Base-by-base conservation (phyloP, 2,113 vertebrate species). In the Macrotis lagotis region DNA sequence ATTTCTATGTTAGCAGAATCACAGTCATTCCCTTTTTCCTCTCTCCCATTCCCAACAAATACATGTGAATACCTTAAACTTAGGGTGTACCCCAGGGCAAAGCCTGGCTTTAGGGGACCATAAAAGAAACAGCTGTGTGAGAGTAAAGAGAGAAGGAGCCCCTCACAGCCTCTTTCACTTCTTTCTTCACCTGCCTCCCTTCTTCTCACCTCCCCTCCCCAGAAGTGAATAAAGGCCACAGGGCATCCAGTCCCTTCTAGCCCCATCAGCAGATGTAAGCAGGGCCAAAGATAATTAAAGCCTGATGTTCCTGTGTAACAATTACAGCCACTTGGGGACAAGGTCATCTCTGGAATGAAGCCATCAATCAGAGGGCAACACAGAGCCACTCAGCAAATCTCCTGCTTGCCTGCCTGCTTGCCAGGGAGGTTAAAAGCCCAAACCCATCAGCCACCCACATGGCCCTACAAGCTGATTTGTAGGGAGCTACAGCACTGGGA, bases 361-460 rank as follows among this genome's bases (percentile, higher is more conserved):
- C n/a, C 66, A 83, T 83, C 66, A 83, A 83, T 83, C 66, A 83
- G 66, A n/a, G 66, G n/a, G 66, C 66, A 83, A n/a, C 66, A 44
- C 66, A 83, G 66, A 83, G 66, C 66, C 66, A 83, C 66, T 83
- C 66, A 83, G 66, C 66, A 83, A 83, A 83, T 83, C n/a, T 74
- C 59, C 59, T 83, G n/a, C 66, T 83, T n/a, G 59, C 59, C 59
- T 83, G 66, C n/a, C 53, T 55, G 53, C 53, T 19, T 83, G 66
- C n/a, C 66, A 22, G n/a, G n/a, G 66, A 83, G 66, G 66, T 83
- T 44, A 83, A 83, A 83, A 83, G 16, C 66, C 66, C 6, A 44
- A 44, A 8, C 66, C 19, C 16, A 1, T 44, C 66, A 83, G 16
- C 66, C 66, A 44, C 66, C n/a, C 66, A 44, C n/a, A 83, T 44